These are phyloP conservation scores for Thomomys bottae DNA, from an alignment of 2,113 vertebrate species.

Conservation along the genomic window DNA sequence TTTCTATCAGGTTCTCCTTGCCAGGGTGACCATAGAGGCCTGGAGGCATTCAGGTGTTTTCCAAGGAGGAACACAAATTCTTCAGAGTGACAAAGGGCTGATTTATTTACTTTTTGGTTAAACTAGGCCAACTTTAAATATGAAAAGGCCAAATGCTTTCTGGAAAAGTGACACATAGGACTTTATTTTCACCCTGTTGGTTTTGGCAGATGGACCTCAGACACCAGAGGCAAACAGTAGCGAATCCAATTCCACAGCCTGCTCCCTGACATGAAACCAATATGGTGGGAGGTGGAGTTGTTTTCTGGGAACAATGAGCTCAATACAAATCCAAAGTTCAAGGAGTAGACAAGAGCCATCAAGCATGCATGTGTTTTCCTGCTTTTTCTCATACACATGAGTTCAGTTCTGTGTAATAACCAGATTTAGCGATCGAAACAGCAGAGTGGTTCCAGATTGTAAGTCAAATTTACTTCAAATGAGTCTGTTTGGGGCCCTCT, in stretches of 20 bases:
- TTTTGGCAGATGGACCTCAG: too few species aligned
- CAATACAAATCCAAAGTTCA: too few species aligned
- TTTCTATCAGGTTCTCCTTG: not conserved
- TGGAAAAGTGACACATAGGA: not conserved
- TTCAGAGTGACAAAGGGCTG: not conserved
- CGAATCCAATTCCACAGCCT: not conserved
- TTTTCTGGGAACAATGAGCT: constrained; percentile 4
- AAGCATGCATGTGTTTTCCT: too few species aligned
- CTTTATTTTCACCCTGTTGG: not conserved
- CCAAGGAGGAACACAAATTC: not conserved
- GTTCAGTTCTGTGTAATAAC: too few species aligned
- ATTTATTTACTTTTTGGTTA: not conserved
- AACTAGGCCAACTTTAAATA: not conserved
- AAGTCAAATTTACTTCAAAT: too few species aligned
- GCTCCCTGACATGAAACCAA: not conserved
- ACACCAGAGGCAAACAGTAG: constrained; percentile 21
- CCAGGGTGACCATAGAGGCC: constrained; percentile 4
- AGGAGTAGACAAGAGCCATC: too few species aligned
- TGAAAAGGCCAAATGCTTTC: constrained; percentile 2
- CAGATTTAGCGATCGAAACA: too few species aligned
- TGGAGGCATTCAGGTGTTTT: not conserved
- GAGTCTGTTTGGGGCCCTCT: too few species aligned
- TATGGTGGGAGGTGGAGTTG: not conserved
- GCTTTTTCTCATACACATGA: too few species aligned
- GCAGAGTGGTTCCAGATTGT: too few species aligned